Evolutionary conservation across 2,113 vertebrate species (phyloP), one percentile per base, ranked within the genome.

Genomic region (Coreoperca whiteheadi): DNA sequence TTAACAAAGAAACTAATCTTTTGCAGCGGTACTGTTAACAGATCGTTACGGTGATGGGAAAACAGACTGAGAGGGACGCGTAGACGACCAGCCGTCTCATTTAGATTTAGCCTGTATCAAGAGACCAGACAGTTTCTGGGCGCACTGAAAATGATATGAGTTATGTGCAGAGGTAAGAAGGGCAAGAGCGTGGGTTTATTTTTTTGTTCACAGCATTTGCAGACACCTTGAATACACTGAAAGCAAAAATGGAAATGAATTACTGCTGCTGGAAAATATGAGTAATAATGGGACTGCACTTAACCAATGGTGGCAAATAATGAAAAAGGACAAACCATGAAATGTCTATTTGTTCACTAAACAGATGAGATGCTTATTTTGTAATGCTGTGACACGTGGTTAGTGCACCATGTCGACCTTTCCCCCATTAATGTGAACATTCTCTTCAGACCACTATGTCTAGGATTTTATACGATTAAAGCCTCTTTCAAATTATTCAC

Each of bases 241-340:
- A 21, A 57, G 54, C 53, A 61, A 73, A 54, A 74, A 51, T 56
- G 51, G 66, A 65, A 54, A 46, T 23, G 34, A 81, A 74, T 81
- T 67, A 68, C 54, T 1, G 15, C 15, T 8, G n/a, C 32, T 39
- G 48, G 28, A 69, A 65, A 77, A 76, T 32, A 25, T 25, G 53
- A 84, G 48, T 37, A 71, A 76, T 67, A 50, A 77, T 30, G 12
- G 28, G 54, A 75, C 68, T 54, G 51, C 57, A 68, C 70, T 54
- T 48, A 53, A 78, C 18, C 4, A 32, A 57, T 4, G 14, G n/a
- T 6, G 9, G 9, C 50, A 34, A 54, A 57, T 65, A 79, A 78
- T 74, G 28, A 72, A 50, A 41, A 18, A 25, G 21, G 30, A 66
- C 32, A n/a, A 76, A 57, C 61, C 48, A 39, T 43, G 9, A 56